A percentile compares a stretch with the other conserved stretches of the same genome.
These are phyloP conservation scores for Nyctereutes procyonoides DNA, from an alignment of 2,113 vertebrate species.

Conservation along the genomic window DNA sequence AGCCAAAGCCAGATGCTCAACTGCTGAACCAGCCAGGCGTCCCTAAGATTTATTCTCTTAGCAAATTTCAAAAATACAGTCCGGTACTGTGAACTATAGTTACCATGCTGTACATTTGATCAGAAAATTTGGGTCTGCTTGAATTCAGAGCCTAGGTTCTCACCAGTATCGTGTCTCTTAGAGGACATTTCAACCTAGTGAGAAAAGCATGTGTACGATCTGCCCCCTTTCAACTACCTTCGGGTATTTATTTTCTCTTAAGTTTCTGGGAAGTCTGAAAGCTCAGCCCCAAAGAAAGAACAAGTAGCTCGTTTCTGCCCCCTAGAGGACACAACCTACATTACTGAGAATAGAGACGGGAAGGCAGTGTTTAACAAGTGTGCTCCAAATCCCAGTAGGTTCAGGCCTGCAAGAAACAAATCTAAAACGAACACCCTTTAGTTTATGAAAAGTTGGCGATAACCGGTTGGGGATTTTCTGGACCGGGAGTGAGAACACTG, in stretches of 20 bases:
- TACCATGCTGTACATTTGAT: not conserved
- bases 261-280: constrained; percentile 8
- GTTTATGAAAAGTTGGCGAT: not conserved
- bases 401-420: not conserved
- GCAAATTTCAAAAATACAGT: not conserved
- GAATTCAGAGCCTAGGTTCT: not conserved
- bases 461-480: not conserved
- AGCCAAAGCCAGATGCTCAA: too few species aligned
- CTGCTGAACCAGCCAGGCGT: too few species aligned
- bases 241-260: not conserved
- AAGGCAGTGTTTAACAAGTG: not conserved
- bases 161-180: not conserved
- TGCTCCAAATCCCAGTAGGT: not conserved
- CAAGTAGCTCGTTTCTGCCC: constrained; percentile 62
- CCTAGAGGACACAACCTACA: constrained; percentile 54
- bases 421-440: not conserved
- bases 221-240: not conserved
- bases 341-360: not conserved
- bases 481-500: not conserved
- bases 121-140: not conserved
- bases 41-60: not conserved
- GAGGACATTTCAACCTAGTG: constrained; percentile 12
- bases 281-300: not conserved
- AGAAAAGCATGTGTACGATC: constrained; percentile 10
- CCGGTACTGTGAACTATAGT: not conserved